These are phyloP conservation scores for Serilophus lunatus DNA, from an alignment of 2,113 vertebrate genomes.

Conservation along the genomic window DNA sequence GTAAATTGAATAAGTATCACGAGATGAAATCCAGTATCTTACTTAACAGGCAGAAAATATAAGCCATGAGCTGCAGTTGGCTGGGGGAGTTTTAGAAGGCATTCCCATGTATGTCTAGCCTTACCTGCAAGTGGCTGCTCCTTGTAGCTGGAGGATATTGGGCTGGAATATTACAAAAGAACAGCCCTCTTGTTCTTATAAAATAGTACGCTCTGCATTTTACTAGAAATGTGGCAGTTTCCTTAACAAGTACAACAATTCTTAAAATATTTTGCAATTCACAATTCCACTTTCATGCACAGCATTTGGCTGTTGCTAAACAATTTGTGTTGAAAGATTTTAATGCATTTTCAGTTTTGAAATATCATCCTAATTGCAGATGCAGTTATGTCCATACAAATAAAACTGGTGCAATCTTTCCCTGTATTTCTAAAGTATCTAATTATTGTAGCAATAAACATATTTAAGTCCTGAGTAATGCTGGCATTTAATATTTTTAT, in stretches of 20 bases:
- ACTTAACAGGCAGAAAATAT: not conserved
- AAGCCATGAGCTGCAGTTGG: not conserved
- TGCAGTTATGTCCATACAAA: fast-evolving
- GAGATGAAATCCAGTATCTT: not conserved
- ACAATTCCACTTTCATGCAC: not conserved
- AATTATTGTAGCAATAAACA: not conserved
- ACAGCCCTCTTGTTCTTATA: not conserved
- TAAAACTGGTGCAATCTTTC: not conserved
- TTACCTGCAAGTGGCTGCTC: not conserved
- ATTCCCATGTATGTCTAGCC: not conserved
- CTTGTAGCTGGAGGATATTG: not conserved
- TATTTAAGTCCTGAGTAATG: not conserved
- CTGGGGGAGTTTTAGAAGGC: not conserved
- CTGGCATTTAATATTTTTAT: not conserved
- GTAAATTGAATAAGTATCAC: not conserved
- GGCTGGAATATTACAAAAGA: not conserved
- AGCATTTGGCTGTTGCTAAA: not conserved
- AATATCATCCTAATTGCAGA: not conserved
- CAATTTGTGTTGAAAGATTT: not conserved
- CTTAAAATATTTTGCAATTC: not conserved
- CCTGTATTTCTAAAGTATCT: not conserved
- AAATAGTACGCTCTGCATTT: not conserved
- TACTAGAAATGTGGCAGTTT: not conserved
- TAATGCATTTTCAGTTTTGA: not conserved
- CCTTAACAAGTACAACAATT: not conserved